These are phyloP conservation scores for Gymnothorax javanicus DNA, from an alignment of 2,797 vertebrate species.

Conservation along the genomic window DNA sequence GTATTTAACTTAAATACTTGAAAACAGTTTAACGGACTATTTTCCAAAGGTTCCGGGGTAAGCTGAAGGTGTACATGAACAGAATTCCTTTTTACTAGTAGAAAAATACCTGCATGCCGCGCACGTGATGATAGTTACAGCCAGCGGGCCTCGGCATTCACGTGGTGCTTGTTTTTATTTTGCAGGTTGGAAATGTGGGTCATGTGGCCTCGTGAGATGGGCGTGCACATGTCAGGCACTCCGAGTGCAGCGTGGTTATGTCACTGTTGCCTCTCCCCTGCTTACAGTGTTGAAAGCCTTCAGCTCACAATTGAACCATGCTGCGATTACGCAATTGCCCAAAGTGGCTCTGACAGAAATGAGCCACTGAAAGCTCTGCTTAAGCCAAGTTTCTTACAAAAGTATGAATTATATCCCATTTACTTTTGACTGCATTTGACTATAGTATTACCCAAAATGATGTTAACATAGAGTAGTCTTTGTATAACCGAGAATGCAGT, in stretches of 20 bases:
- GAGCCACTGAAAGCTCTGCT: constrained; percentile 1
- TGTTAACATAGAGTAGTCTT: not conserved
- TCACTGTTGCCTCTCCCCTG: constrained; percentile 2
- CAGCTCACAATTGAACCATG: not conserved
- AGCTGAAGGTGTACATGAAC: not conserved
- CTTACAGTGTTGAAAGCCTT: not conserved
- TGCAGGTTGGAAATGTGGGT: constrained; percentile 8
- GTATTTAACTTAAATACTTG: not conserved
- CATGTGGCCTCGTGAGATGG: constrained; percentile 8
- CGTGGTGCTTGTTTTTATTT: constrained; percentile 5
- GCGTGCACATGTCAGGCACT: constrained; percentile 10
- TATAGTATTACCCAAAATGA: not conserved
- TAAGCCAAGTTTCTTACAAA: constrained; percentile 19
- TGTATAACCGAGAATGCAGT: not conserved
- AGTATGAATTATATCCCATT: not conserved
- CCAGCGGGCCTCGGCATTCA: not conserved
- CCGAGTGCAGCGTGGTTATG: not conserved
- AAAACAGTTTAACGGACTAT: not conserved
- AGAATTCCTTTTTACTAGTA: not conserved
- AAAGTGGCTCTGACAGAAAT: constrained; percentile 13
- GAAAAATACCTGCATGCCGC: not conserved
- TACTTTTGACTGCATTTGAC: not conserved
- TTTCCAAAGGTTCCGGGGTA: not conserved
- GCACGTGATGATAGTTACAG: not conserved
- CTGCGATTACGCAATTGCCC: not conserved